Conservation (phyloP, 2,888 invertebrate genomes). For the Acanthosoma haemorrhoidale region DNA sequence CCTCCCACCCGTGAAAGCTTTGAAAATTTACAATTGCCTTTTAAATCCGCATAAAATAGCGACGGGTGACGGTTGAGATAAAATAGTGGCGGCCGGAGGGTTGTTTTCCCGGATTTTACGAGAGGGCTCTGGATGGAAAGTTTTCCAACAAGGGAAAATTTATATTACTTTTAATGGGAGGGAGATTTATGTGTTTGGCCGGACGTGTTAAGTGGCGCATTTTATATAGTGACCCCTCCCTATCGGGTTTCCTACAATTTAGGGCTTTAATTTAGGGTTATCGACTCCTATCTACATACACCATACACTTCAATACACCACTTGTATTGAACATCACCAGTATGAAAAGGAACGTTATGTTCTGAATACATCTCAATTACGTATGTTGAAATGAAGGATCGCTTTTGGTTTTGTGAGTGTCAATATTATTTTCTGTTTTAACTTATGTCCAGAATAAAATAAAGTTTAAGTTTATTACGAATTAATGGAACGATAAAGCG, state of each 20-base stretch:
- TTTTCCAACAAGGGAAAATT: background rate
- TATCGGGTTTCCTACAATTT: too few species aligned
- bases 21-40: constrained; percentile 20
- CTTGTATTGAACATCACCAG: too few species aligned
- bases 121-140: background rate
- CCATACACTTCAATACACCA: too few species aligned
- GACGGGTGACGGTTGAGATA: background rate
- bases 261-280: background rate
- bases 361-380: too few species aligned
- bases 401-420: too few species aligned
- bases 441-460: too few species aligned
- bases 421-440: too few species aligned
- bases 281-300: too few species aligned
- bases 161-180: constrained; percentile 17
- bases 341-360: too few species aligned
- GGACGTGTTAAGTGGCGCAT: background rate
- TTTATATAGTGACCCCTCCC: background rate
- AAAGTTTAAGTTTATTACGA: too few species aligned
- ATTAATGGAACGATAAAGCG: too few species aligned
- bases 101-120: background rate
- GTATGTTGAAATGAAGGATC: too few species aligned
- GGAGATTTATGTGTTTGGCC: background rate
- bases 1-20: background rate
- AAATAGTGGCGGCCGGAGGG: background rate
- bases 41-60: constrained; percentile 14